Evolutionary conservation across 2,888 invertebrate species (phyloP), one percentile per base, ranked within the genome.

Genomic region (Chymomyza caudatula): DNA sequence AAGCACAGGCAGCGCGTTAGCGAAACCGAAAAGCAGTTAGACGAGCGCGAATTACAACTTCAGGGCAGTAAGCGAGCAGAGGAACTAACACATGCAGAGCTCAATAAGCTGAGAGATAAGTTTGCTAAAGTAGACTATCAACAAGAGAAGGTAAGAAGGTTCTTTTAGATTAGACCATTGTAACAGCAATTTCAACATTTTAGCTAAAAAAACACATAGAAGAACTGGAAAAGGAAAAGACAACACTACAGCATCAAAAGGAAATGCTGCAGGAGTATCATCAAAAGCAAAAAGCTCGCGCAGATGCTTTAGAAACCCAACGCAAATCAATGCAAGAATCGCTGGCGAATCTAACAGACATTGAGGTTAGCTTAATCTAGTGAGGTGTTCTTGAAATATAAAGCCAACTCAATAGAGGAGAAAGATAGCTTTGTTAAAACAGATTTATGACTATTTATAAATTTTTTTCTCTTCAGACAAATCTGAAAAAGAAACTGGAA

Each of bases 151-250:
- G 93, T 84, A 92, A 15, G 5, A 3, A 19, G 5, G 47, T 2
- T 0, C 23, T 5, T n/a, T 3, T 4, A n/a, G 23, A 20, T 3
- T 2, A 17, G 15, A 13, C 15, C 17, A 17, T 42, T 3, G 4
- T 22, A 4, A 19, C n/a, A 20, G 44, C 22, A 0, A 15, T 44
- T 22, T 11, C 1, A 44, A 15, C 15, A 3, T 29, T 29, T 47
- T 15, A 89, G 90, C 65, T 84, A 0, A 83, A 93, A 74, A 91
- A 92, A 44, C 92, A 92, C 67, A 91, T 93, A 0, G 91, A 92
- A 0, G 93, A 94, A 63, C 92, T 93, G 79, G 90, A 94, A n/a
- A 92, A 91, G 71, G 92, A 93, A 75, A 91, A 93, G 54, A 93
- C 93, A 78, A 91, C 92, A 25, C 90, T 93, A 70, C 92, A 84